These are phyloP conservation scores for Parascotia fuliginaria DNA, from an alignment of 2,888 invertebrate species.

Conservation along the genomic window DNA sequence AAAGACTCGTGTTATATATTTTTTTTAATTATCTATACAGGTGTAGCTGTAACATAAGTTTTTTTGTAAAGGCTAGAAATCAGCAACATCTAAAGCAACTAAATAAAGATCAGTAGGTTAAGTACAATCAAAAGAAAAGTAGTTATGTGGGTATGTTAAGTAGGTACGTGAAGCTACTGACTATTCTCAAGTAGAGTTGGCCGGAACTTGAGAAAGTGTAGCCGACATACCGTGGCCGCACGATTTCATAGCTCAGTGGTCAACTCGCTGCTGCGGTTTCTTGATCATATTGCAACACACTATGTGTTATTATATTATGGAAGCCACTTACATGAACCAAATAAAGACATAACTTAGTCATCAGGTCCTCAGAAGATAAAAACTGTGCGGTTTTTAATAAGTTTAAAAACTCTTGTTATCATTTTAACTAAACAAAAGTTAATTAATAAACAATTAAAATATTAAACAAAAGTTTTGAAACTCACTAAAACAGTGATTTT, in stretches of 20 bases:
- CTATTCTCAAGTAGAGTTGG: conserved; percentile 30
- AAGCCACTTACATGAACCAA: conserved; percentile 26
- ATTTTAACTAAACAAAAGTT: too few species aligned
- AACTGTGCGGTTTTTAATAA: too few species aligned
- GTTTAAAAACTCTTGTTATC: too few species aligned
- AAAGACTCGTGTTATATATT: too few species aligned
- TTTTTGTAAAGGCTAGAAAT: background rate
- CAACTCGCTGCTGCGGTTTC: conserved; percentile 71
- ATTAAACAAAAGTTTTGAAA: too few species aligned
- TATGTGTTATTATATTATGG: conserved; percentile 28
- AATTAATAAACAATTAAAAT: too few species aligned
- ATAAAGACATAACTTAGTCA: conserved; percentile 18
- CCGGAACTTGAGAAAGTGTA: conserved; percentile 76
- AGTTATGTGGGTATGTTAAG: conserved; percentile 2
- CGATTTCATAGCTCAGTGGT: conserved; percentile 81
- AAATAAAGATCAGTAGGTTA: background rate
- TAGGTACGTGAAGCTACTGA: conserved; percentile 10
- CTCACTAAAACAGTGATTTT: too few species aligned
- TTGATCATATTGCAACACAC: conserved; percentile 63
- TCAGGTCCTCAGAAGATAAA: background rate
- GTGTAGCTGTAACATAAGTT: too few species aligned
- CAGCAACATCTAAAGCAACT: background rate
- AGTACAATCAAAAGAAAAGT: conserved; percentile 2
- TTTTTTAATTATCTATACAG: too few species aligned
- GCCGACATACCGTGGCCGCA: conserved; percentile 73